A percentile compares a stretch with the other conserved stretches of the same genome.
phyloP scores from a whole-genome alignment of 2,113 vertebrate species.

The Myrmecophaga tridactyla region DNA sequence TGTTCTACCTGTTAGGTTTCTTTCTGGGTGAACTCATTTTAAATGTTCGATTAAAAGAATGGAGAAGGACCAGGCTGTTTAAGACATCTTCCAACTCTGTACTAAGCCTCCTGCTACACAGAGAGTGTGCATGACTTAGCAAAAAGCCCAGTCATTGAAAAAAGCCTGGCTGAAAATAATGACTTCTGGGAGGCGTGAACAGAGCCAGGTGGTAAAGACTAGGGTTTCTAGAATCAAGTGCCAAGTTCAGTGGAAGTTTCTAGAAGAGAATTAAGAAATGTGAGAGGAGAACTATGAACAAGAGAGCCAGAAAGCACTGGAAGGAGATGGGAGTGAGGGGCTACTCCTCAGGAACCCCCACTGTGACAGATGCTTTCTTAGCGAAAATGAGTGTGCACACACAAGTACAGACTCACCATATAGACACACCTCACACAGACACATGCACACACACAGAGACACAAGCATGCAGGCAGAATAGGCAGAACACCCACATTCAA shows the following conservation, averaged over 20 bases:
- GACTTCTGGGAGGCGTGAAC: background rate
- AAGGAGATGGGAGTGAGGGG: fast-evolving
- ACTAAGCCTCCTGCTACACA: background rate
- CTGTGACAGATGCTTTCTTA: fast-evolving
- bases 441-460: background rate
- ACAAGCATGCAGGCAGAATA: background rate
- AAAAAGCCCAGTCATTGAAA: background rate
- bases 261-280: background rate
- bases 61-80: background rate
- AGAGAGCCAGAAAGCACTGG: background rate
- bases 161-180: background rate
- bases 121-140: background rate
- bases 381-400: fast-evolving
- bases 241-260: background rate
- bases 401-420: background rate
- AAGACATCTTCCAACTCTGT: fast-evolving
- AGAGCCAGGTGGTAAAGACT: too few species aligned
- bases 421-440: background rate
- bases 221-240: background rate
- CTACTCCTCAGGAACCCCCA: background rate
- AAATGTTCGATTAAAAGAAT: background rate
- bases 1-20: background rate
- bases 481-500: background rate
- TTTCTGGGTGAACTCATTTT: background rate
- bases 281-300: background rate